Percentiles rank a stretch among this genome's conserved stretches.
Evolutionary conservation across 2,888 invertebrate species (phyloP).

Genomic region (Dasypogon diadema): DNA sequence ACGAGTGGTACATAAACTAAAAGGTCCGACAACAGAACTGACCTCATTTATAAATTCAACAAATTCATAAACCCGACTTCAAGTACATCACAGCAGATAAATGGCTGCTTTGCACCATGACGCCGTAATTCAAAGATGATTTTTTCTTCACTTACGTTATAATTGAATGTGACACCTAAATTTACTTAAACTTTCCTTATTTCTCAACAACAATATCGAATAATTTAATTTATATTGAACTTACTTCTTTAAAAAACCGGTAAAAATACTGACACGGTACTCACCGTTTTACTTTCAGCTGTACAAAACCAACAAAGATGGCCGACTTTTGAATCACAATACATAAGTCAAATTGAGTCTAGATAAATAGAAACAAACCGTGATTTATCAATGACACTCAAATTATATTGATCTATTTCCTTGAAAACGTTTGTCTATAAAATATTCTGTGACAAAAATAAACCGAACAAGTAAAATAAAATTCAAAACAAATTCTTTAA

Average conservation of each 20-base stretch:
- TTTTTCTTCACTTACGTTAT: constrained; percentile 6
- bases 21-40: not conserved
- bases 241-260: constrained; percentile 32
- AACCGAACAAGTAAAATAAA: no score
- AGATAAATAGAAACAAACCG: not conserved
- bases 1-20: not conserved
- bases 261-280: constrained; percentile 16
- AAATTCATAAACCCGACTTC: not conserved
- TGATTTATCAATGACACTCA: no score
- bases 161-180: constrained; percentile 51
- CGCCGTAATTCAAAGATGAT: constrained; percentile 38
- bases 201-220: not conserved
- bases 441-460: no score
- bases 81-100: constrained; percentile 6
- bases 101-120: constrained; percentile 49
- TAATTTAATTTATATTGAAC: not conserved
- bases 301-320: constrained; percentile 41
- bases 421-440: no score
- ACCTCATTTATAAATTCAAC: constrained; percentile 24
- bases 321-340: constrained; percentile 11
- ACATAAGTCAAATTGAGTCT: constrained; percentile 1
- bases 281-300: constrained; percentile 43
- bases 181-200: not conserved
- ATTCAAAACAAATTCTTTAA: no score
- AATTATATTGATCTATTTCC: no score